Evolutionary conservation across 2,888 invertebrate genomes (phyloP).

Genomic region (Nasonia oneida): DNA sequence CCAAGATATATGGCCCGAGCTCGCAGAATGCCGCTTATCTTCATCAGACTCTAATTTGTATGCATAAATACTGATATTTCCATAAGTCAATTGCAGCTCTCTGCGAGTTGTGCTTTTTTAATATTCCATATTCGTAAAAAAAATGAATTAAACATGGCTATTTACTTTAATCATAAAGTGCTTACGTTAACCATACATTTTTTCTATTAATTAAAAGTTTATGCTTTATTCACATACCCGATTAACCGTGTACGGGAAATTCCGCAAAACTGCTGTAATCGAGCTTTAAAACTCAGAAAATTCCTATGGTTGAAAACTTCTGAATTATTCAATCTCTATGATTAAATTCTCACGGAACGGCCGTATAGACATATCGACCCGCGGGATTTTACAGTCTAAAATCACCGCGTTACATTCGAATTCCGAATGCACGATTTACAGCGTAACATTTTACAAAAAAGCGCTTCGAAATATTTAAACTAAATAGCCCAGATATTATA

Average conservation of each 20-base stretch:
- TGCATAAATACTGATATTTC: slow-evolving; percentile 20
- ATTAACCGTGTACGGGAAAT: neutral
- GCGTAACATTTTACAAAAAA: too few relatives aligned
- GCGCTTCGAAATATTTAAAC: too few relatives aligned
- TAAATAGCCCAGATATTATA: too few relatives aligned
- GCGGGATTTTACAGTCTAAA: neutral
- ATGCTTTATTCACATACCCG: neutral
- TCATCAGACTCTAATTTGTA: slow-evolving; percentile 20
- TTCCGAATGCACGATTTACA: too few relatives aligned
- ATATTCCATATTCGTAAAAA: neutral
- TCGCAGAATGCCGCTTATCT: slow-evolving; percentile 11
- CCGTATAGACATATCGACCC: neutral
- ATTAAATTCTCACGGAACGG: neutral
- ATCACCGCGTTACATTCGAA: neutral
- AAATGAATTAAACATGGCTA: neutral
- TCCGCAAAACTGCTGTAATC: neutral
- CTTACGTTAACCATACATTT: neutral
- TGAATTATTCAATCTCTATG: neutral
- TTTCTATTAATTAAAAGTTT: too few relatives aligned
- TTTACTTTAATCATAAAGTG: neutral
- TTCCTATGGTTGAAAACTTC: neutral
- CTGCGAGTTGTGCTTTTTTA: neutral
- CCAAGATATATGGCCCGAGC: neutral
- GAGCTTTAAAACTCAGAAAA: neutral
- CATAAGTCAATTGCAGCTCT: neutral